Percentiles rank a stretch among this genome's conserved stretches.
phyloP scores from a whole-genome alignment of 2,888 invertebrate species.

The Chrysomela aeneicollis region DNA sequence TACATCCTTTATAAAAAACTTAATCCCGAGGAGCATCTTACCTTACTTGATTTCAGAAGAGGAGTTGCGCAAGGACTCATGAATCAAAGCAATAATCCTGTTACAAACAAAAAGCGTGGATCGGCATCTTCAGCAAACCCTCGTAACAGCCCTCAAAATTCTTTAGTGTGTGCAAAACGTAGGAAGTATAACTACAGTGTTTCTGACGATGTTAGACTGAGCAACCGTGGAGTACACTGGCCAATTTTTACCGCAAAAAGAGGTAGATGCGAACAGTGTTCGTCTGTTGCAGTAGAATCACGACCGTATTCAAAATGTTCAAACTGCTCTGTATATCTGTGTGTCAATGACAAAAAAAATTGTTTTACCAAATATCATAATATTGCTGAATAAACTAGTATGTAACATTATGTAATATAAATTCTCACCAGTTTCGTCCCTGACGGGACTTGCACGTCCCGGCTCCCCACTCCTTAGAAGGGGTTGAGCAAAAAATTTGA shows the following conservation, averaged over 20 bases:
- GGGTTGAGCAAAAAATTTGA: slow-evolving; percentile 12
- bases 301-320: slow-evolving; percentile 25
- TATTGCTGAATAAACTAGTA: slow-evolving; percentile 19
- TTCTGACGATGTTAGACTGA: slow-evolving; percentile 24
- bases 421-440: slow-evolving; percentile 20
- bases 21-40: slow-evolving; percentile 25
- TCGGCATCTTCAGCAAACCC: slow-evolving; percentile 17
- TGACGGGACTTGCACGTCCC: slow-evolving; percentile 14
- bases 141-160: slow-evolving; percentile 22
- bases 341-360: slow-evolving; percentile 22
- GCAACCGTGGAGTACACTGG: slow-evolving; percentile 12
- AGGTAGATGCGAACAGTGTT: slow-evolving; percentile 22
- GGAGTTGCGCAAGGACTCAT: slow-evolving; percentile 28
- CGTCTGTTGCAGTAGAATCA: slow-evolving; percentile 26
- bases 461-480: slow-evolving; percentile 19
- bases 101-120: slow-evolving; percentile 22
- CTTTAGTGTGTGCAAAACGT: slow-evolving; percentile 17
- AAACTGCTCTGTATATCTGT: slow-evolving; percentile 20
- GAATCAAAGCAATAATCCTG: slow-evolving; percentile 25
- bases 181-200: slow-evolving; percentile 28
- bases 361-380: slow-evolving; percentile 22
- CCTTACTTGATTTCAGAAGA: slow-evolving; percentile 30
- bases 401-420: slow-evolving; percentile 20
- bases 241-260: slow-evolving; percentile 16
- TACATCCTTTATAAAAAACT: slow-evolving; percentile 30